A percentile compares a stretch with the other conserved stretches of the same genome.
These are phyloP conservation scores for Indicator maculatus DNA, from an alignment of 2,113 vertebrate genomes.

Conservation along the genomic window DNA sequence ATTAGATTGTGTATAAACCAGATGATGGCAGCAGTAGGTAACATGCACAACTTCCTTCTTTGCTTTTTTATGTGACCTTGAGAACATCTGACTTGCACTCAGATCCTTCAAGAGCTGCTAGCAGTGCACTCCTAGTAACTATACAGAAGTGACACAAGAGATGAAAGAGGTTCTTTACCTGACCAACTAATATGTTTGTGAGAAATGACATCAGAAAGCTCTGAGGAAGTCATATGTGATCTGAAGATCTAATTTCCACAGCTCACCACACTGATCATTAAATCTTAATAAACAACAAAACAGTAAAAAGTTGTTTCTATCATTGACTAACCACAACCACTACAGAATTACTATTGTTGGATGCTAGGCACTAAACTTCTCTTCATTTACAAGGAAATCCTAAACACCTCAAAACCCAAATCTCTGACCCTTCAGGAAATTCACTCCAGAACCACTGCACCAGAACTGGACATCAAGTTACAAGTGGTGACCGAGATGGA, in stretches of 20 bases:
- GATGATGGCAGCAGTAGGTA: background rate
- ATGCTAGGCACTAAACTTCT: background rate
- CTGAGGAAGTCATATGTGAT: background rate
- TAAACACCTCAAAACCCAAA: background rate
- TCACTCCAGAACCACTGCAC: background rate
- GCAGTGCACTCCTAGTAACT: background rate
- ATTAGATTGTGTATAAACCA: background rate
- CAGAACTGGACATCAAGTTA: background rate
- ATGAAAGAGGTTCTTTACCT: background rate
- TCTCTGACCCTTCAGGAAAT: background rate
- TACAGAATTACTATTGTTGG: too few relatives aligned
- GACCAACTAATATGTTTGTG: background rate
- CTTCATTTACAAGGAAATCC: background rate
- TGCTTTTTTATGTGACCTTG: background rate
- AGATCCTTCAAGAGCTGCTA: background rate
- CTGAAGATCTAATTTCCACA: background rate
- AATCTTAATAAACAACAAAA: background rate
- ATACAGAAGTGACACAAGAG: background rate
- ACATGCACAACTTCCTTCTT: background rate
- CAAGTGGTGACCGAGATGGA: background rate
- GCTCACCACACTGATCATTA: background rate
- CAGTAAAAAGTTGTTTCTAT: background rate
- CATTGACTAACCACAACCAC: background rate
- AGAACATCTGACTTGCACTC: background rate
- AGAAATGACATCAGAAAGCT: background rate